phyloP scores from a whole-genome alignment of 2,113 vertebrate genomes.

The Stomatorhinus ivindoensis region DNA sequence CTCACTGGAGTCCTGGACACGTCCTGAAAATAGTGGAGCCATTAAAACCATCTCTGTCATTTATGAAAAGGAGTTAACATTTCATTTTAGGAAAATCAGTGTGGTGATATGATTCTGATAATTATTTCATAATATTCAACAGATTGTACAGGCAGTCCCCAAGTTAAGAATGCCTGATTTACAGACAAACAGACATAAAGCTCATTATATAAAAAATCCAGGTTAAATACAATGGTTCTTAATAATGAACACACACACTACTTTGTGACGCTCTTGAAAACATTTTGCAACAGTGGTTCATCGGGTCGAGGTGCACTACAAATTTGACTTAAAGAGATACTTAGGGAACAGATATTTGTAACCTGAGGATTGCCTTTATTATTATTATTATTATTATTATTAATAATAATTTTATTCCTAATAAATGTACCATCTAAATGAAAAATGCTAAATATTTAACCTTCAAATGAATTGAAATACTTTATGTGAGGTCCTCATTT shows the following conservation, averaged over 20 bases:
- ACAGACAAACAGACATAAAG: background rate
- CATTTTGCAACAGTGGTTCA: background rate
- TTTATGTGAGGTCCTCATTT: background rate
- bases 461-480: background rate
- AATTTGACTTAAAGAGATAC: background rate
- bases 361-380: background rate
- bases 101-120: background rate
- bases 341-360: background rate
- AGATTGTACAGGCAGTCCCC: background rate
- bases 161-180: background rate
- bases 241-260: background rate
- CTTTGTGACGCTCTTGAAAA: background rate
- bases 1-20: constrained; percentile 57
- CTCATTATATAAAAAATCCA: background rate
- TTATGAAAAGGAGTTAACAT: background rate
- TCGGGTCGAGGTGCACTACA: background rate
- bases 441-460: background rate
- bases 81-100: background rate
- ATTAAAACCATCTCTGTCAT: background rate
- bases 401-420: background rate
- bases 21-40: constrained; percentile 53
- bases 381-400: too few relatives aligned
- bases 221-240: background rate
- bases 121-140: background rate
- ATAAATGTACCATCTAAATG: background rate